Conservation (phyloP, 92 coral and sea anemone genomes). For the Pocillopora meandrina region DNA sequence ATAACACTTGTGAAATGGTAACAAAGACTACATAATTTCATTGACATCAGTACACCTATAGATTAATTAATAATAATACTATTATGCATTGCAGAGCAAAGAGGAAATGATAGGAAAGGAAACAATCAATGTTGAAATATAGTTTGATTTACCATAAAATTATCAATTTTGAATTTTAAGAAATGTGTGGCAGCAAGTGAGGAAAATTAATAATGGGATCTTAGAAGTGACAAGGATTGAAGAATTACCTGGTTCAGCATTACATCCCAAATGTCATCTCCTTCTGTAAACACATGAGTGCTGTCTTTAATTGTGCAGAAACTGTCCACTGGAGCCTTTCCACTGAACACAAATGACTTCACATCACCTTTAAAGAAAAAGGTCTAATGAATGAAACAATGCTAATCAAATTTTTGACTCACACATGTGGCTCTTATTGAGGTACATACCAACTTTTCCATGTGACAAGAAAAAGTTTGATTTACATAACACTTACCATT, state of each 20-base stretch:
- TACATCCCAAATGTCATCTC: slow-evolving; percentile 86
- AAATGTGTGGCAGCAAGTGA: too few relatives aligned
- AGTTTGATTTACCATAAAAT: too few relatives aligned
- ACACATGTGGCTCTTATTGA: too few relatives aligned
- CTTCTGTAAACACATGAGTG: slow-evolving; percentile 85
- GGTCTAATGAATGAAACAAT: neutral
- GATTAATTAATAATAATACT: too few relatives aligned
- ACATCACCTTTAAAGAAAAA: slow-evolving; percentile 35
- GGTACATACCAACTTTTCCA: neutral
- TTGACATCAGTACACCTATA: too few relatives aligned
- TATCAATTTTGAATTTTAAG: too few relatives aligned
- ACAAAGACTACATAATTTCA: neutral
- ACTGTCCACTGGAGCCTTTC: slow-evolving; percentile 94
- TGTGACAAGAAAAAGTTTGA: neutral
- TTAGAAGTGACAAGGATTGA: neutral
- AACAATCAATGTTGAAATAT: too few relatives aligned
- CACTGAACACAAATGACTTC: slow-evolving; percentile 89
- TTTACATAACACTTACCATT: neutral
- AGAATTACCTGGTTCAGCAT: slow-evolving; percentile 92
- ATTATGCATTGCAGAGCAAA: too few relatives aligned
- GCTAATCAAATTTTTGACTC: neutral
- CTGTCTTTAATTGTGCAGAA: slow-evolving; percentile 81
- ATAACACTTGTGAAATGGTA: neutral
- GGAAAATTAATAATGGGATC: too few relatives aligned
- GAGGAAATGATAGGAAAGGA: too few relatives aligned